phyloP scores from a whole-genome alignment of 92 coral and sea anemone species.

The Umimayanthus chanpuru region DNA sequence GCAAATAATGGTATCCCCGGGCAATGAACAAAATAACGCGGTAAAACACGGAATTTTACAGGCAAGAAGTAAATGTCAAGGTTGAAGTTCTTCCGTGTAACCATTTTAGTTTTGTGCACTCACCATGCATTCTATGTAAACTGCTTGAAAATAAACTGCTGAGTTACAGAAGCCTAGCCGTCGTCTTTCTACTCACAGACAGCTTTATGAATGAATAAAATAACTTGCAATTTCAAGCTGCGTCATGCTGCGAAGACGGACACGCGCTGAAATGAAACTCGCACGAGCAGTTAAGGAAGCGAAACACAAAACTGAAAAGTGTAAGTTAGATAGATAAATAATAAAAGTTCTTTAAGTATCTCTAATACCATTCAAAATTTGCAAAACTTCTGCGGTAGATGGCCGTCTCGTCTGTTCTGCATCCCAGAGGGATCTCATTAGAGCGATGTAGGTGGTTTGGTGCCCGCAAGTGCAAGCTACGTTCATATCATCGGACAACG shows the following conservation, averaged over 20 bases:
- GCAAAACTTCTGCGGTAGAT: slow-evolving; percentile 65
- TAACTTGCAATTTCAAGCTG: neutral
- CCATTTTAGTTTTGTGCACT: neutral
- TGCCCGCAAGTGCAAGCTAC: slow-evolving; percentile 32
- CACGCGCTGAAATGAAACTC: slow-evolving; percentile 23
- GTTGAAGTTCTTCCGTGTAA: neutral
- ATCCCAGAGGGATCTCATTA: slow-evolving; percentile 82
- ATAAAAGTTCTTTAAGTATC: neutral
- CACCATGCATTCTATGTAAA: neutral
- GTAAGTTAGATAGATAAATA: neutral
- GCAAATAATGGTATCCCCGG: slow-evolving; percentile 64
- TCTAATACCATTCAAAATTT: slow-evolving; percentile 49
- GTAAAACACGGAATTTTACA: slow-evolving; percentile 70
- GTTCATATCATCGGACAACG: slow-evolving; percentile 58
- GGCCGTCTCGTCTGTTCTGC: slow-evolving; percentile 75
- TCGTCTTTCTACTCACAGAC: neutral
- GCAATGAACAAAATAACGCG: slow-evolving; percentile 54
- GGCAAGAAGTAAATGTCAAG: slow-evolving; percentile 36
- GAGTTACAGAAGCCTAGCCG: neutral
- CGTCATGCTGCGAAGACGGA: slow-evolving; percentile 1
- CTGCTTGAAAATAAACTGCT: neutral
- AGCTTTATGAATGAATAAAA: neutral
- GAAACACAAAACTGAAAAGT: neutral
- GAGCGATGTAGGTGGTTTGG: slow-evolving; percentile 60
- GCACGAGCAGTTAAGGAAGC: neutral